Percentiles rank a stretch among this genome's conserved stretches.
These are phyloP conservation scores for Eupithecia centaureata DNA, from an alignment of 2,888 invertebrate genomes.

Conservation along the genomic window DNA sequence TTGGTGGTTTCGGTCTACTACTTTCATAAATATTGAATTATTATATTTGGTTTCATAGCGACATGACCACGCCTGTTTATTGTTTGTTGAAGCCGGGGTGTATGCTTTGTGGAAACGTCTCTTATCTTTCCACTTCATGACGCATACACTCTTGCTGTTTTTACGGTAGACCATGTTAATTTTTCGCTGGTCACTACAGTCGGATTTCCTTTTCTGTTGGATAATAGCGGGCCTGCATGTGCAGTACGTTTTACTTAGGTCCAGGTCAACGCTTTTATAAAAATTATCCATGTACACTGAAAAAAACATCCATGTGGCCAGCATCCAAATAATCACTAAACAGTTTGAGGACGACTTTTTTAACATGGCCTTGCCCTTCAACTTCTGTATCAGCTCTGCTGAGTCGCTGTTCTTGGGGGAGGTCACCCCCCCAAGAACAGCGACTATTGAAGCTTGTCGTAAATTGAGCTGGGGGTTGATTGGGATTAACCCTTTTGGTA, in stretches of 20 bases:
- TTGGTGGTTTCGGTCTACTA: conserved; percentile 19
- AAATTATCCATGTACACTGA: conserved; percentile 36
- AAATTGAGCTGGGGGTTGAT: too few relatives aligned
- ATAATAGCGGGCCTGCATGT: conserved; percentile 30
- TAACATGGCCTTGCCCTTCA: conserved; percentile 27
- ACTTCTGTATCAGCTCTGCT: conserved; percentile 26
- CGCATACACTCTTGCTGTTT: conserved; percentile 12
- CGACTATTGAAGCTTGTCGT: too few relatives aligned
- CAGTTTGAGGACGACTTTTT: conserved; percentile 37
- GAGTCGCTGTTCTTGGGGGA: too few relatives aligned
- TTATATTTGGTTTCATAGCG: conserved; percentile 6
- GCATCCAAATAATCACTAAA: conserved; percentile 31
- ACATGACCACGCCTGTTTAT: conserved; percentile 9
- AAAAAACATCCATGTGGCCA: too few relatives aligned
- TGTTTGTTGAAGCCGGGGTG: background rate
- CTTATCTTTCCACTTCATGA: conserved; percentile 13
- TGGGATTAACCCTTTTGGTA: too few relatives aligned
- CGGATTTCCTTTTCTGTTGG: background rate
- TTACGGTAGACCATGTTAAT: conserved; percentile 2
- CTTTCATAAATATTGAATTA: conserved; percentile 17
- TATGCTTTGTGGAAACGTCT: conserved; percentile 23
- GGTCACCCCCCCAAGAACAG: too few relatives aligned
- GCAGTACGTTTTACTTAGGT: conserved; percentile 26
- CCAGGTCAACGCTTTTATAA: conserved; percentile 33
- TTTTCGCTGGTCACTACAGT: conserved; percentile 6